Base-by-base conservation (phyloP, 2,888 invertebrate species). In the Caenorhabditis sp. region DNA sequence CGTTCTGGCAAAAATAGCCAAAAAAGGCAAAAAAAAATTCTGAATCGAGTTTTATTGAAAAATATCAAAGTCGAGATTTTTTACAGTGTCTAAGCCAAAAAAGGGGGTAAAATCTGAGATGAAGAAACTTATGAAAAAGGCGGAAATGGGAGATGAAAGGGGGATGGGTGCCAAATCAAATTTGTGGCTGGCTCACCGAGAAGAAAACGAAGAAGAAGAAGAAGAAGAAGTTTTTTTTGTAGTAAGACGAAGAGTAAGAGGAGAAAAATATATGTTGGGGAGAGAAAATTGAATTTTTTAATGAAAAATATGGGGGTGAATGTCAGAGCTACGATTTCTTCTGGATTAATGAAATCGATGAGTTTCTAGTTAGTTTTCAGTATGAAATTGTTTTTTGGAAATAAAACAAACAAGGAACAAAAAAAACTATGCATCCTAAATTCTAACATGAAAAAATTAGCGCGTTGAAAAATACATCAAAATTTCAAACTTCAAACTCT, bases 161-260 rank as follows among this genome's bases (percentile, higher is more conserved):
- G 20, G 23, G 49, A 43, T 10, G 54, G 64, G 23, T 60, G 25
- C n/a, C 53, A 62, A 62, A 62, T 62, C 62, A 53, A 62, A 53
- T 62, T 62, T 62, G 27, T 17, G n/a, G 23, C 20, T 14, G 21
- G 50, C 38, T 59, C n/a, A n/a, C n/a, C 27, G 57, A 20, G 57
- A n/a, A n/a, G 21, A 21, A 54, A 54, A 21, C 31, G 27, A 38
- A 14, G 59, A 49, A 17, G 59, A 59, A 23, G 27, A 59, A 49
- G 3, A 49, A 43, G 43, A 43, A 43, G 3, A 43, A 12, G 43
- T 43, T 43, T 43, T 7, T 43, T 7, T 43, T 14, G 5, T 7
- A 50, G 60, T 1, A 23, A 27, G 60, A 21, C 12, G 38, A 25
- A 20, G 14, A n/a, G n/a, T n/a, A n/a, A n/a, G n/a, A n/a, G n/a